Evolutionary conservation across 2,113 vertebrate genomes (phyloP), one percentile per base, ranked within the genome.

Genomic region (Clinocottus analis): DNA sequence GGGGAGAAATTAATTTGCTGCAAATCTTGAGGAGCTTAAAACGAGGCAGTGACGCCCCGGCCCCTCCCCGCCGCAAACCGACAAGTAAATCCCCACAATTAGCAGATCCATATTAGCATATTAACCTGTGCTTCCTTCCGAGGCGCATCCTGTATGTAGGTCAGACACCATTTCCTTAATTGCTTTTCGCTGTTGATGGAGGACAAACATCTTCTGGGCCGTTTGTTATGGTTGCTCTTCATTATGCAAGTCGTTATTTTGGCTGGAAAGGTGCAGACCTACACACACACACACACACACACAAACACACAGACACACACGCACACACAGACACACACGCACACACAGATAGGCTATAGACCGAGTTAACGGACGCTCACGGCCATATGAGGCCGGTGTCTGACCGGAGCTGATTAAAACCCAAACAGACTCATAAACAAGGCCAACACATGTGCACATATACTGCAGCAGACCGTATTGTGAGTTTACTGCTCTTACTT

Each of bases 71-170:
- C 60, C 39, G 39, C 87, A 90, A 91, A 92, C 89, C 65, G 85
- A 92, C 89, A 72, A 88, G 83, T 87, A 90, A 92, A 93, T 93
- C 92, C 90, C 73, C 69, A 85, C 92, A 92, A 93, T 94, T 94
- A 93, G 91, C 91, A 91, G 91, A 92, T 92, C 90, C 90, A 93
- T 90, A 95, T 94, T 95, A 93, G 92, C 92, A 94, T 95, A 94
- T 93, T 92, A 95, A 94, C 92, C 92, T 93, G 87, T 87, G 89
- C 83, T 89, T 92, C 87, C 82, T 90, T 89, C 81, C 71, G 77
- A 82, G 78, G 80, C 87, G 85, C 91, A 60, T 91, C 86, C 75
- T 86, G 13, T 93, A 95, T 94, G 90, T 95, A 95, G 94, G 95
- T 95, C 95, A 95, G 76, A 88, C 85, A 84, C 80, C 66, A 88